phyloP scores from a whole-genome alignment of 2,113 vertebrate genomes.

The Agelaius phoeniceus region DNA sequence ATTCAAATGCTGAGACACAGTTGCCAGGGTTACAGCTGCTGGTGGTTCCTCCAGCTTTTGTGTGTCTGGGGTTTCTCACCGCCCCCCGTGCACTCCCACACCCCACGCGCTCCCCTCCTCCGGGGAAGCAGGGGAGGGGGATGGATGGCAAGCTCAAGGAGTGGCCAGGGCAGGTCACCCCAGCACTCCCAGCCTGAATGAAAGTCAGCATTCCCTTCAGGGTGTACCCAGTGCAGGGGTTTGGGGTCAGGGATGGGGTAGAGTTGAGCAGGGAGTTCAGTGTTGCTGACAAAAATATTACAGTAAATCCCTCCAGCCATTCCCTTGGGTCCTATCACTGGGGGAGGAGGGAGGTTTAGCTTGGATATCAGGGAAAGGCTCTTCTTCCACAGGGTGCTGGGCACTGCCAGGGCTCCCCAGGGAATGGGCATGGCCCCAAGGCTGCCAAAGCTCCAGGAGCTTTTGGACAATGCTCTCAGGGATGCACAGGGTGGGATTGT shows the following conservation, averaged over 20 bases:
- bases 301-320: background rate
- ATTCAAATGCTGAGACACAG: slow-evolving; percentile 84
- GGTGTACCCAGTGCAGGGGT: background rate
- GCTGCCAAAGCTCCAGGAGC: background rate
- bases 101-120: background rate
- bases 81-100: background rate
- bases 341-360: background rate
- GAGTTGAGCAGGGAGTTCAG: background rate
- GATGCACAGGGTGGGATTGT: background rate
- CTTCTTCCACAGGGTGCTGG: background rate
- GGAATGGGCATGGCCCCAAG: background rate
- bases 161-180: background rate
- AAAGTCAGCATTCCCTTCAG: background rate
- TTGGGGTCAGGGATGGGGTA: background rate
- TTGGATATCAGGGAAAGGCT: background rate
- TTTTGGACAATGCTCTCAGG: fast-evolving
- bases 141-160: background rate
- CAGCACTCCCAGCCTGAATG: background rate
- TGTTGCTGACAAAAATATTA: background rate
- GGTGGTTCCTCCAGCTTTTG: slow-evolving; percentile 73
- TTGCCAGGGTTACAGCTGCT: slow-evolving; percentile 83
- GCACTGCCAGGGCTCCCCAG: background rate
- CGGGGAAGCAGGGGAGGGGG: background rate
- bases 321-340: background rate
- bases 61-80: slow-evolving; percentile 59